These are phyloP conservation scores for Rhamphomyia laevipes DNA, from an alignment of 2,888 invertebrate species.

Conservation along the genomic window DNA sequence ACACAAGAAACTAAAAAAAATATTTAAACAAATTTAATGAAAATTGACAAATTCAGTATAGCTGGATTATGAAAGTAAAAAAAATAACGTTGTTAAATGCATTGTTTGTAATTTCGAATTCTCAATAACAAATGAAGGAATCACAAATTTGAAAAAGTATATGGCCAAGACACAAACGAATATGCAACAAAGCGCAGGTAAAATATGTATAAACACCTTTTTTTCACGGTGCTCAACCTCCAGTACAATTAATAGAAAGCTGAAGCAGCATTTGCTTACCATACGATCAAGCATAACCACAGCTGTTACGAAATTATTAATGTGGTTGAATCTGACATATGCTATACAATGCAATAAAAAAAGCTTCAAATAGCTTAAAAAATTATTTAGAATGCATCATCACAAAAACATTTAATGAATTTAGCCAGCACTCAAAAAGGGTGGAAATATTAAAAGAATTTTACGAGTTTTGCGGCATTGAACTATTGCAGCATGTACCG, in stretches of 20 bases:
- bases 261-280: slow-evolving; percentile 6
- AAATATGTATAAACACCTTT: background rate
- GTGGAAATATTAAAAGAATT: slow-evolving; percentile 4
- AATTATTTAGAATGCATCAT: slow-evolving; percentile 10
- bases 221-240: background rate
- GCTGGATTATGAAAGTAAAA: background rate
- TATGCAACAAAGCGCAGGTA: background rate
- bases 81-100: background rate
- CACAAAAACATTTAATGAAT: slow-evolving; percentile 8
- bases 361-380: slow-evolving; percentile 5
- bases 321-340: slow-evolving; percentile 4
- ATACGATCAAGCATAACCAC: slow-evolving; percentile 7
- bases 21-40: background rate
- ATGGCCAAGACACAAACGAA: background rate
- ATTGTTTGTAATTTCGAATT: background rate
- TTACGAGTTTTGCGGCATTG: slow-evolving; percentile 7
- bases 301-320: slow-evolving; percentile 4
- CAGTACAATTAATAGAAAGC: background rate
- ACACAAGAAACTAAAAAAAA: no score
- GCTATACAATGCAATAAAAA: slow-evolving; percentile 9
- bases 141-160: background rate
- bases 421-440: slow-evolving; percentile 5
- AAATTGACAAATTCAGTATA: background rate
- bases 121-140: background rate
- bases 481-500: slow-evolving; percentile 9